These are phyloP conservation scores for Aramus guarauna DNA, from an alignment of 2,113 vertebrate species.

Conservation along the genomic window DNA sequence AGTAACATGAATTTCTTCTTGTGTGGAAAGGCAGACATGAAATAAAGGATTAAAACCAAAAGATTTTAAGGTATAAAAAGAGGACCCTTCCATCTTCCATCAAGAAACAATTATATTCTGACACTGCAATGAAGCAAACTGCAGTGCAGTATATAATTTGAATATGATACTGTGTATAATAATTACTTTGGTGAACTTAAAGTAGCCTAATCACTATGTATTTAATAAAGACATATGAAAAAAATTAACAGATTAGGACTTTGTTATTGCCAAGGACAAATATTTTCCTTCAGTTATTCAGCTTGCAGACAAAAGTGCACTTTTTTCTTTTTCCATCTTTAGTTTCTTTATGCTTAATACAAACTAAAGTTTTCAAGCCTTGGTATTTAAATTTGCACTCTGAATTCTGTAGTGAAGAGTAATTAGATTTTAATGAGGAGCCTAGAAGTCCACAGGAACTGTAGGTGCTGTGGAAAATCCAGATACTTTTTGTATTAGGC, in stretches of 20 bases:
- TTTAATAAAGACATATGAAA: neutral
- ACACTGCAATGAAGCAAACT: conserved; percentile 9
- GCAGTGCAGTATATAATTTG: neutral
- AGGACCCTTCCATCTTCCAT: neutral
- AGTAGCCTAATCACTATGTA: neutral
- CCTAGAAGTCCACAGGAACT: neutral
- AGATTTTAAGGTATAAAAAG: neutral
- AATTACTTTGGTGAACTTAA: neutral
- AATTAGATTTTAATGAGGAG: neutral
- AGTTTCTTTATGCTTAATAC: neutral
- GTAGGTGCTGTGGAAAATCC: neutral
- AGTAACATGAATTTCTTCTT: neutral
- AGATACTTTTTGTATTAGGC: neutral
- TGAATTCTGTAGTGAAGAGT: neutral
- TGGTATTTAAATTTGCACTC: neutral
- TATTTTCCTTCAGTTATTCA: neutral
- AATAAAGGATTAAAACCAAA: neutral
- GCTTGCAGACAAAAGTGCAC: neutral
- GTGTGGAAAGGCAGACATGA: neutral
- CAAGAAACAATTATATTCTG: neutral
- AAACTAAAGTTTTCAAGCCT: neutral
- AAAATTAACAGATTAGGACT: neutral
- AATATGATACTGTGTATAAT: neutral
- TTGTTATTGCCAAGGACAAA: neutral
- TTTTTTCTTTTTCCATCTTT: neutral